phyloP scores from a whole-genome alignment of 2,797 vertebrate species.

The Triplophysa bombifrons region DNA sequence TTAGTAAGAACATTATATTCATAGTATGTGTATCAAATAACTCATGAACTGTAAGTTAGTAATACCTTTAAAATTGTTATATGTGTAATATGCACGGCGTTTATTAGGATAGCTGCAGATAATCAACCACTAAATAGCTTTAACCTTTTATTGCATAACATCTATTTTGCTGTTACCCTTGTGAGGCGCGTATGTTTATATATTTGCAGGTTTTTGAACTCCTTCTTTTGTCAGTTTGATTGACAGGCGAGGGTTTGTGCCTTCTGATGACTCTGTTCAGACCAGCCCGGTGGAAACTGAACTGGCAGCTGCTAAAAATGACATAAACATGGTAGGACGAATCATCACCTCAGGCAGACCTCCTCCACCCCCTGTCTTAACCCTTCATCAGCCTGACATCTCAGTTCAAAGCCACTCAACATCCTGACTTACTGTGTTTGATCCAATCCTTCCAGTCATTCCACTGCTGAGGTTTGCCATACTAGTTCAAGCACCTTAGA shows the following conservation, averaged over 20 bases:
- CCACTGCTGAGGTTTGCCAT: constrained; percentile 36
- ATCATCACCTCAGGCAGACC: constrained; percentile 64
- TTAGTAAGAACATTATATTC: too few relatives aligned
- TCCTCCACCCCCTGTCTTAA: constrained; percentile 56
- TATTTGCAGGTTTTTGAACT: background rate
- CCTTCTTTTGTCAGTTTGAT: constrained; percentile 81
- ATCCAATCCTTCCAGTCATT: constrained; percentile 28
- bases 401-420: constrained; percentile 43
- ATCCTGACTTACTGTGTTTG: constrained; percentile 55
- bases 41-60: too few relatives aligned
- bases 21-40: too few relatives aligned
- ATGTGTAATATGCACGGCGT: too few relatives aligned
- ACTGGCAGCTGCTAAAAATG: constrained; percentile 78
- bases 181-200: too few relatives aligned
- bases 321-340: constrained; percentile 89
- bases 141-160: too few relatives aligned
- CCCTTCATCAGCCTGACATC: constrained; percentile 39
- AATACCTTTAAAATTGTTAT: too few relatives aligned
- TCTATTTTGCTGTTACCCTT: too few relatives aligned
- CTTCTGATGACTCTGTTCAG: constrained; percentile 73
- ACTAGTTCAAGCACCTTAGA: background rate
- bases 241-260: constrained; percentile 90
- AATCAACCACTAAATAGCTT: too few relatives aligned
- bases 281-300: constrained; percentile 72
- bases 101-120: too few relatives aligned